Conservation (phyloP, 2,113 vertebrate species). For the Phainopepla nitens region DNA sequence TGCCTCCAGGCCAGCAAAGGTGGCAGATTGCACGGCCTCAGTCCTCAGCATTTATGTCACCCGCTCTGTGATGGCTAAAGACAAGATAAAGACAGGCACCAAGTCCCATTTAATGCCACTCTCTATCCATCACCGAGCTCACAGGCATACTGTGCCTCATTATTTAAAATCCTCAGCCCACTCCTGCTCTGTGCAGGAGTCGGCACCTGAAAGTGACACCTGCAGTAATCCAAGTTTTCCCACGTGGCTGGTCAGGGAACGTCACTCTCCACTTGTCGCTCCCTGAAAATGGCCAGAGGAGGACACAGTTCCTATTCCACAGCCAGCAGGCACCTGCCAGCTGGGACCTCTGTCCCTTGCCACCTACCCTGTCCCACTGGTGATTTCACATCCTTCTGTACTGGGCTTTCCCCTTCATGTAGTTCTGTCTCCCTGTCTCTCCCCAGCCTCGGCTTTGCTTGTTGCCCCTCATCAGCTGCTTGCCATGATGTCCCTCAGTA, state of each 20-base stretch:
- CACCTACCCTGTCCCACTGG: accelerated
- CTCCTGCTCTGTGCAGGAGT: neutral
- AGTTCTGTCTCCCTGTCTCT: neutral
- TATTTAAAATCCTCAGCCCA: neutral
- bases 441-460: accelerated
- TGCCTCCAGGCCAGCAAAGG: neutral
- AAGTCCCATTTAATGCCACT: neutral
- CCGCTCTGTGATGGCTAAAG: neutral
- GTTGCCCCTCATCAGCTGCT: neutral
- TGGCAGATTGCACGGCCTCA: neutral
- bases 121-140: conserved; percentile 1
- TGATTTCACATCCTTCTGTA: neutral
- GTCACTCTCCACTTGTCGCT: neutral
- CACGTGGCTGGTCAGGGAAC: neutral
- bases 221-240: neutral
- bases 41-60: neutral
- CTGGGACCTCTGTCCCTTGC: neutral
- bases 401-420: neutral
- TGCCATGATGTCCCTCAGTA: neutral
- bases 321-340: neutral
- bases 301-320: neutral
- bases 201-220: neutral
- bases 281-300: neutral
- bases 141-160: neutral
- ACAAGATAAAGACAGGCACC: conserved; percentile 14